These are phyloP conservation scores for Meleagris gallopavo DNA, from an alignment of 2,113 vertebrate genomes.

Conservation along the genomic window DNA sequence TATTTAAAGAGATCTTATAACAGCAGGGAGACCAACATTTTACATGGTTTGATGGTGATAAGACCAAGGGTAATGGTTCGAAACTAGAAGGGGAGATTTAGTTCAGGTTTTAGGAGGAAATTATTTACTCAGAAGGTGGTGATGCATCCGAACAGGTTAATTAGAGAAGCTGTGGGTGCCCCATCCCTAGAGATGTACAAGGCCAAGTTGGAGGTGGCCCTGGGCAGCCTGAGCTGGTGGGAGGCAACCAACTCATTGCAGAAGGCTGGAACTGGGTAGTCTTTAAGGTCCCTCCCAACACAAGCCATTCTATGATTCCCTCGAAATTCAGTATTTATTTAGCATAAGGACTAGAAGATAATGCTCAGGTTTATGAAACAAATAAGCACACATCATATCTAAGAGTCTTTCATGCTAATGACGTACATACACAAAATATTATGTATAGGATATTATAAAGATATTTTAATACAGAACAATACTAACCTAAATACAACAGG, in stretches of 20 bases:
- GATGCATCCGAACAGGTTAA: background rate
- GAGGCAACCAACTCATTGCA: background rate
- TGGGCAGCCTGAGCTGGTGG: background rate
- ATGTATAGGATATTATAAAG: background rate
- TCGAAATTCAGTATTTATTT: background rate
- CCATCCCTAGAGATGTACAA: background rate
- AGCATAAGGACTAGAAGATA: rapidly evolving
- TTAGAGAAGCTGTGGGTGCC: background rate
- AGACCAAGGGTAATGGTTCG: background rate
- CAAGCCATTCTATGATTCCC: background rate
- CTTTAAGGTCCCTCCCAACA: background rate
- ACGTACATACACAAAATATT: background rate
- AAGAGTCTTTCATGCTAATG: background rate
- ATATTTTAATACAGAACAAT: background rate
- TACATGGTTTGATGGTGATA: background rate
- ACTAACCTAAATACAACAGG: slow-evolving; percentile 90
- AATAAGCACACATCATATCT: background rate
- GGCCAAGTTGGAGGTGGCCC: background rate
- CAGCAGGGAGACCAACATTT: background rate
- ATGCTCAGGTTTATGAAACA: background rate
- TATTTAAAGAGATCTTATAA: background rate
- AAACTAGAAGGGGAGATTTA: background rate
- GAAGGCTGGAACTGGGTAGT: background rate
- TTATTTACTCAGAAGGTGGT: background rate
- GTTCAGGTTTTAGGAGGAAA: background rate